phyloP scores from a whole-genome alignment of 2,797 vertebrate species.

The Poeciliopsis presidionis region DNA sequence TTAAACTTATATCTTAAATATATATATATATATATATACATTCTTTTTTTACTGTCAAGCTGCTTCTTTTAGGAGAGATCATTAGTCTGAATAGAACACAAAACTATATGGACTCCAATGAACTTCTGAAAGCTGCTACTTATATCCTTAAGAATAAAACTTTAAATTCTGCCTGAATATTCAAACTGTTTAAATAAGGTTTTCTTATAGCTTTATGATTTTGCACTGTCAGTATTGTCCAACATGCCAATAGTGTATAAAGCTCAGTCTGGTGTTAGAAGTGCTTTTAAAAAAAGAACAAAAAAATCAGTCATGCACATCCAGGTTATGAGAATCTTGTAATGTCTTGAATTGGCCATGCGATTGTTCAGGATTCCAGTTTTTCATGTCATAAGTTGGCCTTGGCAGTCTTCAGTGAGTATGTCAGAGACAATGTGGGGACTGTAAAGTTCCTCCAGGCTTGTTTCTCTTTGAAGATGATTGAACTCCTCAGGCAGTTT shows the following conservation, averaged over 20 bases:
- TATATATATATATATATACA: no score
- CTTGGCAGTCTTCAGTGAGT: background rate
- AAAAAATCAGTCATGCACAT: background rate
- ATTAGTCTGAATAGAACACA: background rate
- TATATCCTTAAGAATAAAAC: background rate
- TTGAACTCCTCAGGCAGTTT: background rate
- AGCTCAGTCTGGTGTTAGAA: background rate
- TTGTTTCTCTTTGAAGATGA: slow-evolving; percentile 11
- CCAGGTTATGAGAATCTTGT: background rate
- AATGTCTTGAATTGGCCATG: background rate
- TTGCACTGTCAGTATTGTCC: background rate
- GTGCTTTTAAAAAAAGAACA: background rate
- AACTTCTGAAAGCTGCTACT: background rate
- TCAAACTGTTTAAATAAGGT: background rate
- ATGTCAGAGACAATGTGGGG: background rate
- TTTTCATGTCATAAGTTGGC: background rate
- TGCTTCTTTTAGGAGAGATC: background rate
- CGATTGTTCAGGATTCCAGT: background rate
- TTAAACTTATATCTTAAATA: background rate
- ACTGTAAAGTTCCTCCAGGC: background rate
- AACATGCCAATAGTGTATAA: background rate
- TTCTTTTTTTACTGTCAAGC: background rate
- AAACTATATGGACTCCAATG: background rate
- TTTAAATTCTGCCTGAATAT: background rate
- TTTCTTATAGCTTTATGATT: background rate